Evolutionary conservation across 2,888 invertebrate species (phyloP).

Genomic region (Ormyrus labotus): DNA sequence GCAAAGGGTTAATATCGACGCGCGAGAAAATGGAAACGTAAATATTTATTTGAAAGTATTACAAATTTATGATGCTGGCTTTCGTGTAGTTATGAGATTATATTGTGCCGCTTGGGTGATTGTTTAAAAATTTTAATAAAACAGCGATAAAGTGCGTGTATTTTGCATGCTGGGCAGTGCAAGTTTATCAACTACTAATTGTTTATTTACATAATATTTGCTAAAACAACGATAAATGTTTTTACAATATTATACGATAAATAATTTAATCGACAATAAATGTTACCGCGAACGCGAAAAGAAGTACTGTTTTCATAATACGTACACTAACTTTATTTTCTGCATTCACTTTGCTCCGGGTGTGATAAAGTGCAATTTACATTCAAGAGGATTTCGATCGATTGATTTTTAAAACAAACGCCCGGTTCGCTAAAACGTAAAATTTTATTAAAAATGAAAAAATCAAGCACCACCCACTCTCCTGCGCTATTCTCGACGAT

Average conservation of each 20-base stretch:
- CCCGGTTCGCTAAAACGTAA: too few species aligned
- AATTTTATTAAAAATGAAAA: too few species aligned
- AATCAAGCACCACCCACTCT: too few species aligned
- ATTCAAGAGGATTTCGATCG: too few species aligned
- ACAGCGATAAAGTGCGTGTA: slow-evolving; percentile 11
- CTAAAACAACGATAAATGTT: slow-evolving; percentile 15
- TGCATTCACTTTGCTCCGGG: too few species aligned
- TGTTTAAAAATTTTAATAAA: slow-evolving; percentile 43
- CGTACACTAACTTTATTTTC: too few species aligned
- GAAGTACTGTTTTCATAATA: neutral
- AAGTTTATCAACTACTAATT: slow-evolving; percentile 39
- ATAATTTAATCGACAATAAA: neutral
- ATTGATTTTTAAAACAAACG: too few species aligned
- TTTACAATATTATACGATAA: slow-evolving; percentile 9
- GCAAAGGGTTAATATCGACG: too few species aligned
- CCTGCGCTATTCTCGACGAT: too few species aligned
- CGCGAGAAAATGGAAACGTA: too few species aligned
- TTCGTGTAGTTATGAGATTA: slow-evolving; percentile 14
- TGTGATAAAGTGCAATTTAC: too few species aligned
- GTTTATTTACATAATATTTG: slow-evolving; percentile 48
- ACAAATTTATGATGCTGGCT: slow-evolving; percentile 10
- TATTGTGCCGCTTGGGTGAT: neutral
- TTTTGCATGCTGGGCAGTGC: neutral
- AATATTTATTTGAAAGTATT: neutral
- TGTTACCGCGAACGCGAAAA: neutral